Conservation (phyloP, 2,888 invertebrate species). For the Holacanthella duospinosa region DNA sequence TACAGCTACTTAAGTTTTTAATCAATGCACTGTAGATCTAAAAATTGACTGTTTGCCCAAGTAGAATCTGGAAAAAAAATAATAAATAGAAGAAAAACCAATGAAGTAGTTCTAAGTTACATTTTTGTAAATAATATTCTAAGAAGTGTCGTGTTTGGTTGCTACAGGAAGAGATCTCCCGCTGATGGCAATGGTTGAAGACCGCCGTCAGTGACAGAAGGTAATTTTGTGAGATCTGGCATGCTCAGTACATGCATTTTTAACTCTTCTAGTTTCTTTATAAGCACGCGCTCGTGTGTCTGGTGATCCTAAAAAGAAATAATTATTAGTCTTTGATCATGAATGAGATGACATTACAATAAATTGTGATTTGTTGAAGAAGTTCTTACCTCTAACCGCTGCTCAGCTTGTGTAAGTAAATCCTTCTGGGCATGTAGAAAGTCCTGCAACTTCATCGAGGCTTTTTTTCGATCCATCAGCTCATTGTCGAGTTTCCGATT, state of each 20-base stretch:
- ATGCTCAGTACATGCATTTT: slow-evolving; percentile 85
- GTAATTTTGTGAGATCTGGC: slow-evolving; percentile 82
- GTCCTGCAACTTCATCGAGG: slow-evolving; percentile 75
- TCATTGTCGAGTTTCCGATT: slow-evolving; percentile 75
- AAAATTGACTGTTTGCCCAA: neutral
- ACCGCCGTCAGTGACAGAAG: slow-evolving; percentile 76
- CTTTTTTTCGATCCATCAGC: slow-evolving; percentile 75
- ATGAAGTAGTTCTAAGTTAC: no score
- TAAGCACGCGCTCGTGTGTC: slow-evolving; percentile 24
- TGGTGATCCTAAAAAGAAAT: slow-evolving; percentile 61
- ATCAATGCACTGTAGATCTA: no score
- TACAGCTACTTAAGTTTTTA: no score
- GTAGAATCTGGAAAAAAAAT: neutral
- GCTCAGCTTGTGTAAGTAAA: slow-evolving; percentile 72
- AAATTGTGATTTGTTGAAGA: neutral
- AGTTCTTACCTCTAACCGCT: slow-evolving; percentile 63
- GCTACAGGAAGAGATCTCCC: slow-evolving; percentile 65
- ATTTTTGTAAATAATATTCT: no score
- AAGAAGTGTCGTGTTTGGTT: no score
- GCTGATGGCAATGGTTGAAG: slow-evolving; percentile 88
- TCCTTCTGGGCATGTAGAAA: slow-evolving; percentile 79
- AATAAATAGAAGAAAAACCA: no score
- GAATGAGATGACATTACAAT: neutral
- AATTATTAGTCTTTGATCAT: slow-evolving; percentile 1
- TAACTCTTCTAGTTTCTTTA: slow-evolving; percentile 42